Conservation (phyloP, 2,113 vertebrate species). For the Pogona vitticeps region DNA sequence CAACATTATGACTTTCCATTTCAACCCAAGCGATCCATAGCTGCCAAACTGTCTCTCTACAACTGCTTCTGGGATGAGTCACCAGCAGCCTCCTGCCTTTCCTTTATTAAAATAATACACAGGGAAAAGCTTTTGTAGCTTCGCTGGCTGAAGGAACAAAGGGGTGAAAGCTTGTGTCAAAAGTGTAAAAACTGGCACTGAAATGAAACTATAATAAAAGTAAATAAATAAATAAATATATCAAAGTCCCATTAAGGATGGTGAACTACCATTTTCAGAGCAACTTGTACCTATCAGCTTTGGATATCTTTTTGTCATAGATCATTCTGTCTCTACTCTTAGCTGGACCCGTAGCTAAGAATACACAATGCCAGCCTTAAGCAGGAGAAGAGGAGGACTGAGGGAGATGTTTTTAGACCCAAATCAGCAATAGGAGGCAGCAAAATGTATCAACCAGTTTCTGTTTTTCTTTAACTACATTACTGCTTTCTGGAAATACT, state of each 20-base stretch:
- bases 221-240: constrained; percentile 28
- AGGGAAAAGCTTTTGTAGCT: background rate
- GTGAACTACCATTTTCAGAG: constrained; percentile 43
- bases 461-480: background rate
- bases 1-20: constrained; percentile 20
- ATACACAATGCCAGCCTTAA: constrained; percentile 2
- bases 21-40: background rate
- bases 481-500: constrained; percentile 19
- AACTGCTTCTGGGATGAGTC: background rate
- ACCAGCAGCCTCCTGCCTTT: background rate
- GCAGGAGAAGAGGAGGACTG: background rate
- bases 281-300: constrained; percentile 47
- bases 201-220: constrained; percentile 52
- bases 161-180: constrained; percentile 38
- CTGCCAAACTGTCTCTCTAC: background rate
- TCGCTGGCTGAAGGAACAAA: constrained; percentile 33
- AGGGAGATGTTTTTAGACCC: constrained; percentile 18
- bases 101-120: constrained; percentile 15
- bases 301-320: constrained; percentile 24
- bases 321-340: constrained; percentile 24
- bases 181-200: constrained; percentile 36
- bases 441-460: background rate
- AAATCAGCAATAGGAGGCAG: accelerated
- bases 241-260: constrained; percentile 33
- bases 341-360: constrained; percentile 20